phyloP scores from a whole-genome alignment of 2,797 vertebrate genomes.

The Odontamblyopus rebecca region DNA sequence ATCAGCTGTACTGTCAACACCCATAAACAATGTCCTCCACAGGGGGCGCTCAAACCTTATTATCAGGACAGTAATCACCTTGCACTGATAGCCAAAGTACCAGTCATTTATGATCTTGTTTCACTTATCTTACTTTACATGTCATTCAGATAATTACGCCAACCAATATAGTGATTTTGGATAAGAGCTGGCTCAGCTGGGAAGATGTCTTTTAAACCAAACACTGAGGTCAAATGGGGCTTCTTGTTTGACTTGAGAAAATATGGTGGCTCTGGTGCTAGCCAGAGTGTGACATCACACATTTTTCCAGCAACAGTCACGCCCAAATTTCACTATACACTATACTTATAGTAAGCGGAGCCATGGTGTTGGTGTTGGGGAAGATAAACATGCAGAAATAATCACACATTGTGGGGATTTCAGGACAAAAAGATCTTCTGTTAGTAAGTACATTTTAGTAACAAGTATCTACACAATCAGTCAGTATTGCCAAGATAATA shows the following conservation, averaged over 20 bases:
- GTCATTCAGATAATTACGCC: background rate
- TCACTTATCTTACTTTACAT: background rate
- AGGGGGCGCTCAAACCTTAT: slow-evolving; percentile 36
- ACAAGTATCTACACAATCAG: no score
- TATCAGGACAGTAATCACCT: slow-evolving; percentile 26
- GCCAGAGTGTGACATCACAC: slow-evolving; percentile 61
- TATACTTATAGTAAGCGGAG: slow-evolving; percentile 3
- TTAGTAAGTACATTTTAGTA: background rate
- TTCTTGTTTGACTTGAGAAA: slow-evolving; percentile 19
- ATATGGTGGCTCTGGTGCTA: slow-evolving; percentile 27
- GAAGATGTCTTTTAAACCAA: slow-evolving; percentile 18
- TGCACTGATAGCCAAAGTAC: background rate
- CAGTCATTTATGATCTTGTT: background rate
- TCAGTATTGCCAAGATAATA: no score
- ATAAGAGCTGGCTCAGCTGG: slow-evolving; percentile 17
- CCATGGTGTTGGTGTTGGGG: background rate
- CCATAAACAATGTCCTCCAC: slow-evolving; percentile 41
- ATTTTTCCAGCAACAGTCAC: slow-evolving; percentile 22
- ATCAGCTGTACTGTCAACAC: slow-evolving; percentile 54
- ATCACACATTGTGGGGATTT: background rate
- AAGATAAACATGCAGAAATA: background rate
- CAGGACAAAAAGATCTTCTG: background rate
- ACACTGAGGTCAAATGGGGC: slow-evolving; percentile 51
- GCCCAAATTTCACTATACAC: slow-evolving; percentile 9
- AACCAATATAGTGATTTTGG: slow-evolving; percentile 1